Conservation (phyloP, 2,888 invertebrate species). For the Idaea straminata region DNA sequence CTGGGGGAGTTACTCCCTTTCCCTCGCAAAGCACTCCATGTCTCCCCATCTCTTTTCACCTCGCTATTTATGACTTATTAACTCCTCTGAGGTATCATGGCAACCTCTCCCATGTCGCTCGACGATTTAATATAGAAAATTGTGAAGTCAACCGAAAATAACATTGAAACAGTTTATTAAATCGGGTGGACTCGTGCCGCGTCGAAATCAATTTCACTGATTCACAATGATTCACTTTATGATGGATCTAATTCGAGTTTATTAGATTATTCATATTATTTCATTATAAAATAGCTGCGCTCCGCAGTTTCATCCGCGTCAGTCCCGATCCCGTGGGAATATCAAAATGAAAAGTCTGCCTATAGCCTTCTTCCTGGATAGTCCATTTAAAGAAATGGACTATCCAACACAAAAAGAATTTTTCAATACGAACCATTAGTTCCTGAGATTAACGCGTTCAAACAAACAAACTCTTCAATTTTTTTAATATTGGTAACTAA, state of each 20-base stretch:
- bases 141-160: conserved; percentile 69
- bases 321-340: too few species aligned
- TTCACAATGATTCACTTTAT: conserved; percentile 22
- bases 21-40: conserved; percentile 35
- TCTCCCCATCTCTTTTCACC: conserved; percentile 50
- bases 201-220: conserved; percentile 22
- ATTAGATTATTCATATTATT: neutral
- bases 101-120: conserved; percentile 65
- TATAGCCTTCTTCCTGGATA: too few species aligned
- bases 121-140: conserved; percentile 76
- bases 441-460: too few species aligned
- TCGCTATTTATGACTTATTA: conserved; percentile 78
- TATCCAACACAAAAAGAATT: too few species aligned
- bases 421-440: too few species aligned
- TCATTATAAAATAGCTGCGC: too few species aligned
- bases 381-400: too few species aligned
- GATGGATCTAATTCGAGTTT: conserved; percentile 3
- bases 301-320: too few species aligned
- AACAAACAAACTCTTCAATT: too few species aligned
- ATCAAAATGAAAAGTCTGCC: too few species aligned
- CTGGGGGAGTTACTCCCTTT: conserved; percentile 56
- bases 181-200: conserved; percentile 50
- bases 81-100: conserved; percentile 78
- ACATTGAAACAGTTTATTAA: conserved; percentile 72
- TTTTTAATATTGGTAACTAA: too few species aligned